phyloP scores from a whole-genome alignment of 2,113 vertebrate genomes.

The Hemiscyllium ocellatum region DNA sequence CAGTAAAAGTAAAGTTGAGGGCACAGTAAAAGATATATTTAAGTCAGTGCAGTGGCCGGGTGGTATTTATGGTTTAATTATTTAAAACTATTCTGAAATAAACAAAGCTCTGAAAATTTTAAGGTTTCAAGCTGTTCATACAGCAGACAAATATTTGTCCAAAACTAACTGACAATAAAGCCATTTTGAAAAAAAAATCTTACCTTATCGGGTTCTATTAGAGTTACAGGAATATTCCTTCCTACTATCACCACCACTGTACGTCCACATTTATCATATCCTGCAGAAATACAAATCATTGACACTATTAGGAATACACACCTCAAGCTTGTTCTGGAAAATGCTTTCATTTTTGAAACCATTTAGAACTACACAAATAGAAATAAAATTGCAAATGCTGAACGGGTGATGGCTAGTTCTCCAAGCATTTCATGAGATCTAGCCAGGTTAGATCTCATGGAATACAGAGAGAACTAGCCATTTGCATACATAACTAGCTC shows the following conservation, averaged over 20 bases:
- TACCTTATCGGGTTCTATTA: slow-evolving; percentile 96
- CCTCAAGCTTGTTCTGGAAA: background rate
- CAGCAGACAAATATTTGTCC: background rate
- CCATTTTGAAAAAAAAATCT: slow-evolving; percentile 23
- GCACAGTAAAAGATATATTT: background rate
- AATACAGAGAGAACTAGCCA: too few relatives aligned
- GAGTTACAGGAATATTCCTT: slow-evolving; percentile 86
- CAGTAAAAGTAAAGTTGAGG: background rate
- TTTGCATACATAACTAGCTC: too few relatives aligned
- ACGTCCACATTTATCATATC: slow-evolving; percentile 81
- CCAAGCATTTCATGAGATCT: too few relatives aligned
- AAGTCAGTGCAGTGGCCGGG: background rate
- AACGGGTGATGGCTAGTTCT: background rate
- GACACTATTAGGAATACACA: background rate
- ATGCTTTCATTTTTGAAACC: background rate
- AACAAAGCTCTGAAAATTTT: background rate
- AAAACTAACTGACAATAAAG: background rate
- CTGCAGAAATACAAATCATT: slow-evolving; percentile 49
- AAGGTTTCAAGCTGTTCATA: background rate
- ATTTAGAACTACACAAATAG: background rate
- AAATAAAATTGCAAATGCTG: background rate
- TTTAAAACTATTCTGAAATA: background rate
- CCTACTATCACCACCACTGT: slow-evolving; percentile 92
- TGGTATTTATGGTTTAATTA: background rate
- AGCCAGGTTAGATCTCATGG: too few relatives aligned